Base-by-base conservation (phyloP, 2,888 invertebrate genomes). In the Erebia ligea region DNA sequence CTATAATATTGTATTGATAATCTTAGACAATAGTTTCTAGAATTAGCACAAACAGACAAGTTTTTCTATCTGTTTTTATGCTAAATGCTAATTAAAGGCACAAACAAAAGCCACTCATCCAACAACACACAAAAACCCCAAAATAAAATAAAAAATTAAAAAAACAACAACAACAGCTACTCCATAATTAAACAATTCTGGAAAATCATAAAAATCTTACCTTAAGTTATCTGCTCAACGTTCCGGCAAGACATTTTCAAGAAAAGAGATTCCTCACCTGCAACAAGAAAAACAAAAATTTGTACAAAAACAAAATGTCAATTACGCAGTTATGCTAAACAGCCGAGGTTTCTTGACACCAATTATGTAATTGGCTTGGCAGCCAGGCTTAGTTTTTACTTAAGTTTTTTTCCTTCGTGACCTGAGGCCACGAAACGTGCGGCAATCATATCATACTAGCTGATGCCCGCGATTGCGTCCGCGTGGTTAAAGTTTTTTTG, bases 161-260 rank as follows among this genome's bases (percentile, higher is more conserved):
- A 34, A 34, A 34, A 34, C 34, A 34, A 34, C 34, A 34, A 34
- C 34, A 34, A 34, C 34, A 6, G 34, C 17, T 2, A n/a, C 17
- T 19, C 13, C 34, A 52, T 50, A 40, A 19, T 19, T 66, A 13
- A 42, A 13, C 34, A 34, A 34, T 34, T 34, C 34, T 34, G 34
- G 34, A 34, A 6, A 34, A 34, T 34, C 34, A 34, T 42, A 13
- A 25, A 21, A 50, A 67, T 75, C 79, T 80, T 70, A 86, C 91
- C 91, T 91, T 84, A 92, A 80, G 91, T 91, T 79, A 90, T 87
- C 82, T 86, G 84, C 77, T 89, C 89, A 72, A 80, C 79, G 78
- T 81, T 81, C 79, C 82, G 78, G 78, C 86, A 83, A 84, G 82
- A 80, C 91, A 91, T 92, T 86, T 85, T 90, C 81, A 83, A 79